Conservation (phyloP, 2,888 invertebrate species). For the Fragum fragum region DNA sequence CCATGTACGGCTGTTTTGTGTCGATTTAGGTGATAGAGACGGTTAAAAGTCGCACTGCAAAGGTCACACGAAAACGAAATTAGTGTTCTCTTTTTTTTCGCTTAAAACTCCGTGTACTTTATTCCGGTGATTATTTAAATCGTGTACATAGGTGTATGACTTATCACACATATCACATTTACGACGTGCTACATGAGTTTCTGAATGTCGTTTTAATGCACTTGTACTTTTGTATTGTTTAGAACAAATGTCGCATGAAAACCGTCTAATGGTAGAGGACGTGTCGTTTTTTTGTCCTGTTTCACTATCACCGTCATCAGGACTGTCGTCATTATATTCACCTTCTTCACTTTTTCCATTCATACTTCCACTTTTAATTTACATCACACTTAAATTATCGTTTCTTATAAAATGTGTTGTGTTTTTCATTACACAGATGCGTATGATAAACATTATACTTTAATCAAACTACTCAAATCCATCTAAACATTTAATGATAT, state of each 20-base stretch:
- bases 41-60: slow-evolving; percentile 22
- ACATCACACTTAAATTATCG: background rate
- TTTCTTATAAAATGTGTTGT: background rate
- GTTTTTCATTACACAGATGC: background rate
- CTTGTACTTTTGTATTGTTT: slow-evolving; percentile 13
- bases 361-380: background rate
- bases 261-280: background rate
- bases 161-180: slow-evolving; percentile 28
- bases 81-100: background rate
- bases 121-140: background rate
- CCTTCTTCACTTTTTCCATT: background rate
- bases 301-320: background rate
- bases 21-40: slow-evolving; percentile 9
- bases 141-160: background rate
- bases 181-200: slow-evolving; percentile 20
- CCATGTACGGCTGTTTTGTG: slow-evolving; percentile 17
- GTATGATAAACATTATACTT: background rate
- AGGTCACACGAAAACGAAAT: slow-evolving; percentile 20
- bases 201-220: slow-evolving; percentile 29
- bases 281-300: background rate
- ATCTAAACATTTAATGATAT: too few relatives aligned
- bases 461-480: too few relatives aligned
- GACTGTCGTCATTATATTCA: background rate
- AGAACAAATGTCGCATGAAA: slow-evolving; percentile 17
- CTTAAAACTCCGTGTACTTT: background rate